These are phyloP conservation scores for Sebastes oblongus DNA, from an alignment of 2,797 vertebrate genomes.

Conservation along the genomic window DNA sequence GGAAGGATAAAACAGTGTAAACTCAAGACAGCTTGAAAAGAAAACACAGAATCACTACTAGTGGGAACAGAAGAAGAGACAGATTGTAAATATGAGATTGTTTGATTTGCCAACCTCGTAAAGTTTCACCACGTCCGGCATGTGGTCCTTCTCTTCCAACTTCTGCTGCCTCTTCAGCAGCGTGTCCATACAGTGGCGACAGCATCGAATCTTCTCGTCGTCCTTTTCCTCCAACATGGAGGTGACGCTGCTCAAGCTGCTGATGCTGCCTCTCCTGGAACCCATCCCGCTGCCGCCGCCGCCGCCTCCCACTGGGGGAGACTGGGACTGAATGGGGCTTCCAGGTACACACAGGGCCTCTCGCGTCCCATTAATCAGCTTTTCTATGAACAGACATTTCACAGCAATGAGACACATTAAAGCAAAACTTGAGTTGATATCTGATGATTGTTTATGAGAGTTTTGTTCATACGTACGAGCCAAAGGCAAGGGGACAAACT, in stretches of 20 bases:
- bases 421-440: not conserved
- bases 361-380: slow-evolving; percentile 90
- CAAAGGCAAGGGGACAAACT: slow-evolving; percentile 89
- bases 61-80: not conserved
- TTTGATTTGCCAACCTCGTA: slow-evolving; percentile 84
- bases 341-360: slow-evolving; percentile 85
- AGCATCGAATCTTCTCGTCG: slow-evolving; percentile 95
- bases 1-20: slow-evolving; percentile 38
- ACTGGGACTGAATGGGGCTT: slow-evolving; percentile 85
- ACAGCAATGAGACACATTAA: not conserved
- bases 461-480: slow-evolving; percentile 85
- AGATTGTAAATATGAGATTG: not conserved
- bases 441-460: not conserved
- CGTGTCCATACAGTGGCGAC: slow-evolving; percentile 92
- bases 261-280: slow-evolving; percentile 92
- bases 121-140: slow-evolving; percentile 90
- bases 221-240: slow-evolving; percentile 96
- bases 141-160: slow-evolving; percentile 91
- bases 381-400: slow-evolving; percentile 78
- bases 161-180: slow-evolving; percentile 92
- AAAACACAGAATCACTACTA: not conserved
- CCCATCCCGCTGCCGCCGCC: slow-evolving; percentile 79
- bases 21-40: slow-evolving; percentile 13
- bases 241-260: slow-evolving; percentile 92
- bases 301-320: slow-evolving; percentile 68